A percentile compares a stretch with the other conserved stretches of the same genome.
Conservation (phyloP, 2,888 invertebrate species). For the Megalurothrips usitatus region DNA sequence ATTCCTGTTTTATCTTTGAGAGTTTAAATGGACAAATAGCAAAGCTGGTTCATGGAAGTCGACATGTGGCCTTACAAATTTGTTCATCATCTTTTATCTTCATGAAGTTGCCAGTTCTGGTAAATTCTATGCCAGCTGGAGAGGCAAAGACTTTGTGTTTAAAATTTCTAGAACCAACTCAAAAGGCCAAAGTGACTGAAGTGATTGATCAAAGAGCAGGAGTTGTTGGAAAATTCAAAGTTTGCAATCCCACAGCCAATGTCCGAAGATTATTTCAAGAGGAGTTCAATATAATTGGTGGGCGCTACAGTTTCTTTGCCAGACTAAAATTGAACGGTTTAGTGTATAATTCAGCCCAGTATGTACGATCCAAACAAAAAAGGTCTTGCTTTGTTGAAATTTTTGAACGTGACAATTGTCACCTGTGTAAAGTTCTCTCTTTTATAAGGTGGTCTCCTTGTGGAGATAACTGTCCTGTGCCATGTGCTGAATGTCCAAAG, state of each 20-base stretch:
- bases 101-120: slow-evolving; percentile 24
- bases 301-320: not conserved
- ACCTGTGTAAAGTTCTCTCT: not conserved
- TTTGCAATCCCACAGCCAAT: not conserved
- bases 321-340: not conserved
- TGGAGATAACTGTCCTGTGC: not conserved
- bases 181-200: slow-evolving; percentile 25
- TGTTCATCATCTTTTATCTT: slow-evolving; percentile 33
- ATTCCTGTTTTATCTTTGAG: slow-evolving; percentile 32
- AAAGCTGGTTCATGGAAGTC: slow-evolving; percentile 36
- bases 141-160: slow-evolving; percentile 30
- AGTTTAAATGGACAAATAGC: slow-evolving; percentile 36
- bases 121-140: not conserved
- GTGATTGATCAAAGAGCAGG: slow-evolving; percentile 30
- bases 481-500: not conserved
- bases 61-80: slow-evolving; percentile 35
- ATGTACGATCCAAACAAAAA: not conserved
- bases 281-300: not conserved
- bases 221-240: slow-evolving; percentile 25
- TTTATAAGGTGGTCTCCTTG: not conserved
- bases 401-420: not conserved
- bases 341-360: not conserved
- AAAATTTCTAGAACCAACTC: slow-evolving; percentile 26
- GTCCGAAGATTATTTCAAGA: not conserved
- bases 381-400: not conserved